Evolutionary conservation across 2,888 invertebrate genomes (phyloP).

Genomic region (Machimus rusticus): DNA sequence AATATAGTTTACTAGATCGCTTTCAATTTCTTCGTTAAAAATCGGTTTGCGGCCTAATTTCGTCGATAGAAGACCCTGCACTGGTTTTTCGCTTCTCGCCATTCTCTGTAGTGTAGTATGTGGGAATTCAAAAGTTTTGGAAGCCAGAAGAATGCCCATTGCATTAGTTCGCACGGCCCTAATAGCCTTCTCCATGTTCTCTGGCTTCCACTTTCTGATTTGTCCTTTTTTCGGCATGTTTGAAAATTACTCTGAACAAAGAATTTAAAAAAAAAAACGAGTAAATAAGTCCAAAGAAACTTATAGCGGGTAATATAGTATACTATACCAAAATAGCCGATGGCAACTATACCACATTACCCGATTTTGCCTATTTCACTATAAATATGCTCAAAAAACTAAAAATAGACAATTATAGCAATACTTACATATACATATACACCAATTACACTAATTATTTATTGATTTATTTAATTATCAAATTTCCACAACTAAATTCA

Average conservation of each 20-base stretch:
- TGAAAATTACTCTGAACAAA: neutral
- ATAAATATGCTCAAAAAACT: too few species aligned
- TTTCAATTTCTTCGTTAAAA: slow-evolving; percentile 33
- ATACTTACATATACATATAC: too few species aligned
- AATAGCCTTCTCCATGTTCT: slow-evolving; percentile 20
- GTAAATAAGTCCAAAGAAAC: too few species aligned
- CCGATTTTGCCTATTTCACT: too few species aligned
- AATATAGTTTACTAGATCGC: slow-evolving; percentile 1
- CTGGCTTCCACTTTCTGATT: neutral
- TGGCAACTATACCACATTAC: too few species aligned
- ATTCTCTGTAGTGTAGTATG: slow-evolving; percentile 39
- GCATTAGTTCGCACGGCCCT: neutral
- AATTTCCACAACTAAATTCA: too few species aligned
- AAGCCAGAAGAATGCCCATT: slow-evolving; percentile 24
- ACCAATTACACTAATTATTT: too few species aligned
- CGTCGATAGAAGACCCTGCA: slow-evolving; percentile 30
- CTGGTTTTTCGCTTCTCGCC: slow-evolving; percentile 22
- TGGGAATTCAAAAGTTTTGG: slow-evolving; percentile 30
- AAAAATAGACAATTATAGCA: too few species aligned
- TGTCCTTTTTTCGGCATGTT: slow-evolving; percentile 1
- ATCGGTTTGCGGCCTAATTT: slow-evolving; percentile 44
- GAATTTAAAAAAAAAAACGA: too few species aligned
- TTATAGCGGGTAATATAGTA: too few species aligned
- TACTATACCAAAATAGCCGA: too few species aligned
- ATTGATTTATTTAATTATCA: too few species aligned